Conservation (phyloP, 1,140 invertebrate species). For the Metopolophium dirhodum region DNA sequence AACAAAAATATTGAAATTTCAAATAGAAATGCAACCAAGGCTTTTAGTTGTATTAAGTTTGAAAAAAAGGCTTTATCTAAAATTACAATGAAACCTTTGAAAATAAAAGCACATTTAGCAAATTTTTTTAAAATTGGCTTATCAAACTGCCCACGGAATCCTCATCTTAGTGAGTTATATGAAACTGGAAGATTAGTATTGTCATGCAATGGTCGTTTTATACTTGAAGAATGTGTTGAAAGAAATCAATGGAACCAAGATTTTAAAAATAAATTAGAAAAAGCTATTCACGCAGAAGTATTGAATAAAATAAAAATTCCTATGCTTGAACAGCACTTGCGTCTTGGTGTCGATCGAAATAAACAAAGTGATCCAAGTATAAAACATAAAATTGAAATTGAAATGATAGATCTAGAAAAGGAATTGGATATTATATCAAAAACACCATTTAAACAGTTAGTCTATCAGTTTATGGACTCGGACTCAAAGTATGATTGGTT, state of each 20-base stretch:
- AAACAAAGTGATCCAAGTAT: not conserved
- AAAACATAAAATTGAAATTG: conserved; percentile 41
- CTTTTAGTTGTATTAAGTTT: not conserved
- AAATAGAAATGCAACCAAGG: conserved; percentile 39
- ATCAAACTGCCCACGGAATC: conserved; percentile 39
- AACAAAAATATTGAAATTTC: conserved; percentile 38
- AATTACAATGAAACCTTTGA: not conserved
- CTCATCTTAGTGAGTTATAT: conserved; percentile 37
- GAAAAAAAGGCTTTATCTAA: conserved; percentile 20
- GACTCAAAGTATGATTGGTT: conserved; percentile 44
- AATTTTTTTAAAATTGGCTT: conserved; percentile 50
- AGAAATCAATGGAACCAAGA: conserved; percentile 49
- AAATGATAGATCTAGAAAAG: conserved; percentile 37
- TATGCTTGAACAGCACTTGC: conserved; percentile 25
- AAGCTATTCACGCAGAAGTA: conserved; percentile 40
- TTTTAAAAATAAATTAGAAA: conserved; percentile 50
- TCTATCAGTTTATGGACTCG: conserved; percentile 48
- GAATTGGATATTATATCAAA: conserved; percentile 25
- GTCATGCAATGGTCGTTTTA: conserved; percentile 36
- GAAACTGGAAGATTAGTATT: conserved; percentile 23
- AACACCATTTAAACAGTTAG: conserved; percentile 38
- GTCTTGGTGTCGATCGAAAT: not conserved
- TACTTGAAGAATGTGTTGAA: conserved; percentile 49
- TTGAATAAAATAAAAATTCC: conserved; percentile 47
- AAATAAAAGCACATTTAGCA: conserved; percentile 37